Conservation (phyloP, 1,140 invertebrate species). For the Brachionus plicatilis region DNA sequence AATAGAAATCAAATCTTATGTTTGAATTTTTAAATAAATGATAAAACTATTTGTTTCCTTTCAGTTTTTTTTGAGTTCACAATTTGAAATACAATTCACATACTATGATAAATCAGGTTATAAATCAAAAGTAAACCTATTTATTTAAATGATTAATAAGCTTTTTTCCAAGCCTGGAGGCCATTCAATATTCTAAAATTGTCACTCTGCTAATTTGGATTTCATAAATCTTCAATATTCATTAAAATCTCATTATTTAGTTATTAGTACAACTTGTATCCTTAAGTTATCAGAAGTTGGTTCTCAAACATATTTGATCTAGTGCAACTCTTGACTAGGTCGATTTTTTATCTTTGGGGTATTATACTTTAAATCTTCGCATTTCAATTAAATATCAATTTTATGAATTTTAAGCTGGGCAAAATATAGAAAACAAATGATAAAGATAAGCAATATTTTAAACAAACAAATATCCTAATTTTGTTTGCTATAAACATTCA, state of each 20-base stretch:
- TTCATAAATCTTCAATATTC: background rate
- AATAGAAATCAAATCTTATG: background rate
- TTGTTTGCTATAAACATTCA: background rate
- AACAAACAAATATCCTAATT: background rate
- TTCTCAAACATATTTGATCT: background rate
- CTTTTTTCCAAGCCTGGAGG: background rate
- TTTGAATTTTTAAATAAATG: background rate
- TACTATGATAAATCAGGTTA: background rate
- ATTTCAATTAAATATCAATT: background rate
- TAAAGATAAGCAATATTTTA: conserved; percentile 2
- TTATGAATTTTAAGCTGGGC: background rate
- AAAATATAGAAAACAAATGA: background rate
- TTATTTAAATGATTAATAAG: background rate
- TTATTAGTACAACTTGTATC: background rate
- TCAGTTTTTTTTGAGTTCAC: too few species aligned
- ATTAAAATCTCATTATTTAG: background rate
- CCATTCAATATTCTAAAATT: background rate
- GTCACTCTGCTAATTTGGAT: background rate
- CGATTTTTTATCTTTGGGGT: background rate
- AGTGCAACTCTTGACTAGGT: background rate
- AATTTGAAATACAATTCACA: too few species aligned
- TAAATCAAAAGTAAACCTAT: background rate
- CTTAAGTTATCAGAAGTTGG: background rate
- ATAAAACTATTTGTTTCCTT: too few species aligned
- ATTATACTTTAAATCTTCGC: background rate